Evolutionary conservation across 2,113 vertebrate genomes (phyloP), one percentile per base, ranked within the genome.

Genomic region (Emberiza fucata): DNA sequence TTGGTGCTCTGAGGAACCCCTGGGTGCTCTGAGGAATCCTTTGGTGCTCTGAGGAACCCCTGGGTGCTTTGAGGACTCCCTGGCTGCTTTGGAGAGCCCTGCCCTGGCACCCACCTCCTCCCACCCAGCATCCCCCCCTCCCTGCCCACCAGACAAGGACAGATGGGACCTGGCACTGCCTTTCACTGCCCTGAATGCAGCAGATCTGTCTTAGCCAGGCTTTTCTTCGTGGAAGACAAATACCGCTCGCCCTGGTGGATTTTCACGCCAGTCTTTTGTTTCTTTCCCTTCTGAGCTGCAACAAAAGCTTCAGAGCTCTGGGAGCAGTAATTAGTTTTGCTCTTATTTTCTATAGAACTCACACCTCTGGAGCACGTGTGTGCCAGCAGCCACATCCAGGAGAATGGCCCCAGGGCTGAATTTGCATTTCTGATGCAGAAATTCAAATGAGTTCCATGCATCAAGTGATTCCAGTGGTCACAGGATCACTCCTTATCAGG

Each of bases 341-440:
- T 89, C 23, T 84, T 48, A 2, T 71, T 95, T 88, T 69, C 81
- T 1, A 1, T 8, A 8, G 3, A 76, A 24, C 61, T 94, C 84
- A 50, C 84, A 50, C 84, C 91, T 86, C 93, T 86, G 94, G 48
- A 88, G 86, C 5, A 1, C 5, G 40, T 31, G 33, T 60, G 73
- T 54, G 72, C 79, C 3, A 4, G 77, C 78, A 68, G 69, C 68
- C 8, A 5, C 29, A 1, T 60, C 16, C 69, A 40, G 90, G 80
- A 88, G 72, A 76, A 76, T 5, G 39, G 73, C 91, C 91, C 76
- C 50, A 1, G 91, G 94, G 91, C 73, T 68, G 44, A 29, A 95
- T 95, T 93, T 89, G 86, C 86, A 84, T 94, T 95, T 89, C 89
- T 91, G 42, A 61, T 89, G 14, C 81, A 47, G 42, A 94, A 94